Evolutionary conservation across 2,113 vertebrate genomes (phyloP).

Genomic region (Myotis yumanensis): DNA sequence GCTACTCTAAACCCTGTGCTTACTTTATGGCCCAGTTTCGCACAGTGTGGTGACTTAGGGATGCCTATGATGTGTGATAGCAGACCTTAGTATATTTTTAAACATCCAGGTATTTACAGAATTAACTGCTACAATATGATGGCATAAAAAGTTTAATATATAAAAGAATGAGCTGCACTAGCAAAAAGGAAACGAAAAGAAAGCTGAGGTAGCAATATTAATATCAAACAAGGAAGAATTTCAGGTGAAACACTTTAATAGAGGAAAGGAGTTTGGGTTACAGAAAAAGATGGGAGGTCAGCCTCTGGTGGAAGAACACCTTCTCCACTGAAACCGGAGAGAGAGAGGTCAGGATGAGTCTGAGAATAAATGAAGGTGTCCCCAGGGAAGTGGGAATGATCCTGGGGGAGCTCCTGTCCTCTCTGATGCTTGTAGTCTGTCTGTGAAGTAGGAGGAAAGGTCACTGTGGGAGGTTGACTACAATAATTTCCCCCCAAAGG

Average conservation of each 20-base stretch:
- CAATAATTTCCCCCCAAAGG: not conserved
- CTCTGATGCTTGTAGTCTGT: not conserved
- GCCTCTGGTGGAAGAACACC: not conserved
- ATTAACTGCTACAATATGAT: not conserved
- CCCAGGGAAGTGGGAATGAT: not conserved
- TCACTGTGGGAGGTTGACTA: not conserved
- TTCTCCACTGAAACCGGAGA: not conserved
- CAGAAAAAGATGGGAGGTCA: not conserved
- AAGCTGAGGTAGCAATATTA: not conserved
- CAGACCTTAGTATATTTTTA: not conserved
- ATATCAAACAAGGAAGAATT: not conserved
- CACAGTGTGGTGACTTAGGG: not conserved
- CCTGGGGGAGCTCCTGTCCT: not conserved
- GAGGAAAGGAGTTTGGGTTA: not conserved
- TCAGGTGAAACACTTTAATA: not conserved
- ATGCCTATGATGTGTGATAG: not conserved
- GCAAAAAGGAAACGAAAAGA: not conserved
- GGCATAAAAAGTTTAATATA: not conserved
- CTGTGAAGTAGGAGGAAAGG: not conserved
- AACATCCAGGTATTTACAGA: not conserved
- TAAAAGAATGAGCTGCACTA: not conserved
- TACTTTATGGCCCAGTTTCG: not conserved
- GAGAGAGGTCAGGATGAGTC: not conserved
- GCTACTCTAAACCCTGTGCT: not conserved
- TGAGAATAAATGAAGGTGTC: not conserved